Conservation (phyloP, 2,888 invertebrate genomes). For the Anodontia alba region DNA sequence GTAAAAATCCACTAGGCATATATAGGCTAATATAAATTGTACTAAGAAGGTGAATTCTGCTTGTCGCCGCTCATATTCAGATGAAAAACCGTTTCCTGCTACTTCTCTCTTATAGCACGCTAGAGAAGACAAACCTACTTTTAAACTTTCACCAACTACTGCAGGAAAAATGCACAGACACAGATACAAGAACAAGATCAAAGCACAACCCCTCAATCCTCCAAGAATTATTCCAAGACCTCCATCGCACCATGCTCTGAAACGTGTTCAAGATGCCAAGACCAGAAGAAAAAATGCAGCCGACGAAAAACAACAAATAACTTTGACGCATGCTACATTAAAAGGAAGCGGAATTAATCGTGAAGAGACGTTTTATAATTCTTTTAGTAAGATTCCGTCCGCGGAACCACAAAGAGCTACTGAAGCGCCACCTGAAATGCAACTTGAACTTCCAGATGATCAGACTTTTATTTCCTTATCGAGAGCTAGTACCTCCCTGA, state of each 20-base stretch:
- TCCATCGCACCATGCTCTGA: constrained; percentile 1
- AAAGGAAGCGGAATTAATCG: background rate
- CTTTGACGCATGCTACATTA: background rate
- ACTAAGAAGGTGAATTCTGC: no score
- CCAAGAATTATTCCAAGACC: constrained; percentile 29
- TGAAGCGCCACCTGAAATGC: constrained; percentile 15
- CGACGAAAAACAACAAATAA: background rate
- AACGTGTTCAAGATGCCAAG: background rate
- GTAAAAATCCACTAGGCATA: no score
- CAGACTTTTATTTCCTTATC: background rate
- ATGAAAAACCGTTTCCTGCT: no score
- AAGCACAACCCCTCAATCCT: constrained; percentile 19
- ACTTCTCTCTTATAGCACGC: constrained; percentile 59
- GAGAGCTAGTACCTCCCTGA: background rate
- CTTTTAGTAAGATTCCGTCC: background rate
- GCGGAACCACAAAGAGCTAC: background rate
- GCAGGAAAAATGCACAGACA: constrained; percentile 45
- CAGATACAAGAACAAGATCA: constrained; percentile 6
- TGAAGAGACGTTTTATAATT: background rate
- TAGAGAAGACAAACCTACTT: constrained; percentile 47
- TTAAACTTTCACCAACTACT: constrained; percentile 59
- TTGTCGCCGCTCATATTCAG: no score
- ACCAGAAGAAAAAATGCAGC: no score
- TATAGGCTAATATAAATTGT: no score
- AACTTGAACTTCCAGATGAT: constrained; percentile 17